Percentiles rank a stretch among this genome's conserved stretches.
These are phyloP conservation scores for Eugnorisma glareosa DNA, from an alignment of 2,888 invertebrate species.

Conservation along the genomic window DNA sequence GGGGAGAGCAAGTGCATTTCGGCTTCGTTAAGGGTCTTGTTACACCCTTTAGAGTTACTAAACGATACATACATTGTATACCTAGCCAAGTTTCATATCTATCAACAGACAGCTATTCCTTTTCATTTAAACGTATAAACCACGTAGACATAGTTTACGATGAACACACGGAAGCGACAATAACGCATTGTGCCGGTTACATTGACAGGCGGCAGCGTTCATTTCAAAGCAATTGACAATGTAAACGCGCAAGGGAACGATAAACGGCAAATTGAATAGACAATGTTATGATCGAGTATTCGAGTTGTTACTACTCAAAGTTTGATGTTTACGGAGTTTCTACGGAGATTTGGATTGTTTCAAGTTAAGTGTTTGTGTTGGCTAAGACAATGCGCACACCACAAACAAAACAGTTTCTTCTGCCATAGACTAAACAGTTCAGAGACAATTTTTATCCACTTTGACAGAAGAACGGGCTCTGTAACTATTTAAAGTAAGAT, in stretches of 20 bases:
- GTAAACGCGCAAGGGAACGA: constrained; percentile 54
- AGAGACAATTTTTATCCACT: not conserved
- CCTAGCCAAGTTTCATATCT: constrained; percentile 12
- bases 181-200: constrained; percentile 54
- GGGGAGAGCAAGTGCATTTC: too few species aligned
- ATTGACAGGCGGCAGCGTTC: constrained; percentile 57
- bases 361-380: constrained; percentile 20
- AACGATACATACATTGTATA: not conserved
- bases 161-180: constrained; percentile 50
- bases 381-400: not conserved
- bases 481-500: not conserved
- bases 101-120: constrained; percentile 10
- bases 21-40: too few species aligned
- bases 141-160: constrained; percentile 53
- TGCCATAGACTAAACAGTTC: not conserved
- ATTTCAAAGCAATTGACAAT: constrained; percentile 59
- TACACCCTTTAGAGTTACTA: not conserved
- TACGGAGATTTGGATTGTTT: constrained; percentile 50
- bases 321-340: constrained; percentile 55
- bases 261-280: constrained; percentile 68
- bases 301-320: constrained; percentile 50
- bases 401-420: constrained; percentile 17
- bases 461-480: not conserved
- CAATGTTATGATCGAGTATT: constrained; percentile 64
- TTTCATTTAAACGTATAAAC: constrained; percentile 18